Evolutionary conservation across 1,140 invertebrate genomes (phyloP), one percentile per base, ranked within the genome.

Genomic region (Gryon sp.): DNA sequence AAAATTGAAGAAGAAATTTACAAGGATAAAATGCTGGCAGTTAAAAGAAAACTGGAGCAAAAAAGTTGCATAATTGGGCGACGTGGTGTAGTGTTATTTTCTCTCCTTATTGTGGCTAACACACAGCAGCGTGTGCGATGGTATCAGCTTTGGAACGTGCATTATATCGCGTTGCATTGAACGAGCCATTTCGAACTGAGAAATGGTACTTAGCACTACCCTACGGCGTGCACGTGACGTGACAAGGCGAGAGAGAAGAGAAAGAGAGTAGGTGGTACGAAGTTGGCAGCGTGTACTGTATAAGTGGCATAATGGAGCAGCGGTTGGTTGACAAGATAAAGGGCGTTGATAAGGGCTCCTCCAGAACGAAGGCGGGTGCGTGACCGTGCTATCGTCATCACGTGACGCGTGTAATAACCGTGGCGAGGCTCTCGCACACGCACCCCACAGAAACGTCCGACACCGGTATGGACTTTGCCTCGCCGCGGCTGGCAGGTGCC

Each of bases 371-470:
- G 69, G 68, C 81, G 79, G 78, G 82, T 86, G 87, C 85, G 85
- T 87, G 87, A 87, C 83, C 79, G 78, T 75, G 60, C 69, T 75
- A 75, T 45, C 79, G 75, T 76, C 81, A 75, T 84, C 83, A 85
- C 86, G 87, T 87, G 87, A 88, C 83, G 86, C 87, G 87, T 88
- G 84, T 87, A 88, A 88, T 87, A 88, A 88, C 84, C 86, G 87
- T 88, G 83, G 84, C 86, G 79, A 82, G 78, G 74, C 78, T 83
- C 78, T 82, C 74, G 80, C 84, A n/a, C n/a, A 83, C 82, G 83
- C 80, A 86, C 80, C 83, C 82, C 70, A 66, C 55, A 60, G 60
- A 69, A 72, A 52, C 57, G 24, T 38, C 46, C 24, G 7, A 20
- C 46, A 16, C 59, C n/a, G n/a, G n/a, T n/a, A n/a, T 46, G 78